Conservation (phyloP, 2,888 invertebrate species). For the Cinara cedri region DNA sequence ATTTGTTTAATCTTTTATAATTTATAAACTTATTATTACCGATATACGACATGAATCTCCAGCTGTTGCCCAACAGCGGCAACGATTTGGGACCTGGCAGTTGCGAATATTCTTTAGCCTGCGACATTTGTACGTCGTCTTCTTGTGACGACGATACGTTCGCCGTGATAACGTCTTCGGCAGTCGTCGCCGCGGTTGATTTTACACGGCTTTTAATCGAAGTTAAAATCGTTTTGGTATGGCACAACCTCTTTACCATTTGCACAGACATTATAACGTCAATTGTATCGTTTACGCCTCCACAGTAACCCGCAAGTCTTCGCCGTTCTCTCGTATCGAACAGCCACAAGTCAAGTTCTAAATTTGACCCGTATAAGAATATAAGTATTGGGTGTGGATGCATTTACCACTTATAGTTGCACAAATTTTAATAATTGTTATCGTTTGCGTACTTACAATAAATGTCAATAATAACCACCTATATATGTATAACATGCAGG, state of each 20-base stretch:
- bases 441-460: no score
- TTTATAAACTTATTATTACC: no score
- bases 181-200: neutral
- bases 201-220: neutral
- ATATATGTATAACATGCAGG: no score
- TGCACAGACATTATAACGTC: constrained; percentile 1
- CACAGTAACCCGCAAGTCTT: no score
- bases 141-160: neutral
- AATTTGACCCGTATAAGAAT: neutral
- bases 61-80: constrained; percentile 81
- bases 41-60: constrained; percentile 66
- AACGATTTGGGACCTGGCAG: constrained; percentile 82
- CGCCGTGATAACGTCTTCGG: neutral
- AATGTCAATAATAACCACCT: no score
- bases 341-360: no score
- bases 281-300: neutral
- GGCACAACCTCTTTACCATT: no score
- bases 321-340: no score
- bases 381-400: neutral
- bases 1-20: no score
- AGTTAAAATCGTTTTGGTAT: neutral
- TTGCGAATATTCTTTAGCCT: constrained; percentile 67
- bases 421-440: neutral
- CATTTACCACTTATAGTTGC: no score
- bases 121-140: constrained; percentile 3